phyloP scores from a whole-genome alignment of 1,140 invertebrate species.

The Drosophila repletoides region DNA sequence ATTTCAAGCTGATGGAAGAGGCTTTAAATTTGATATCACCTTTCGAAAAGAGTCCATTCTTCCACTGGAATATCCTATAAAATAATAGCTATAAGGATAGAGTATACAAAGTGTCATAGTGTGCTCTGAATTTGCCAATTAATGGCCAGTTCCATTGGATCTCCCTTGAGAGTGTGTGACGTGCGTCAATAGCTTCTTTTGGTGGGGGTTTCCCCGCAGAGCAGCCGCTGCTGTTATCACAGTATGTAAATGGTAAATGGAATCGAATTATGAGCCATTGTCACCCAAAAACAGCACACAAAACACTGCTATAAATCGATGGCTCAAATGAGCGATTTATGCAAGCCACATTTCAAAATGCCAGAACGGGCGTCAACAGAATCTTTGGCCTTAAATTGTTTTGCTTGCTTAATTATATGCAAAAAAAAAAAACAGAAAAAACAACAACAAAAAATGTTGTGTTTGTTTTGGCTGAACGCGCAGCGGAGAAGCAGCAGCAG shows the following conservation, averaged over 20 bases:
- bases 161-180: neutral
- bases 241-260: neutral
- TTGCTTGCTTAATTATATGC: constrained; percentile 74
- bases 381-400: constrained; percentile 47
- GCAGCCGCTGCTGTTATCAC: constrained; percentile 12
- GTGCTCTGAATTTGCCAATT: too few relatives aligned
- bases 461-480: constrained; percentile 50
- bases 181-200: constrained; percentile 2
- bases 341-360: constrained; percentile 17
- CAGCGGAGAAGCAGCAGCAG: constrained; percentile 13
- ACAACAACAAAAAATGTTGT: constrained; percentile 17
- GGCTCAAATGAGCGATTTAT: neutral
- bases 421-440: constrained; percentile 11
- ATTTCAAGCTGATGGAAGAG: too few relatives aligned
- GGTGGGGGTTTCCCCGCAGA: constrained; percentile 18
- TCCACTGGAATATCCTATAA: too few relatives aligned
- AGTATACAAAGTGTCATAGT: too few relatives aligned
- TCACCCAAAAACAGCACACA: constrained; percentile 11
- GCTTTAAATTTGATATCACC: too few relatives aligned
- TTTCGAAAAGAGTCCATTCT: too few relatives aligned
- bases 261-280: constrained; percentile 17
- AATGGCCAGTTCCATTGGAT: constrained; percentile 2
- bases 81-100: too few relatives aligned
- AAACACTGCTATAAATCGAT: neutral
- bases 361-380: constrained; percentile 48